Base-by-base conservation (phyloP, 2,113 vertebrate genomes). In the Mustela lutreola region DNA sequence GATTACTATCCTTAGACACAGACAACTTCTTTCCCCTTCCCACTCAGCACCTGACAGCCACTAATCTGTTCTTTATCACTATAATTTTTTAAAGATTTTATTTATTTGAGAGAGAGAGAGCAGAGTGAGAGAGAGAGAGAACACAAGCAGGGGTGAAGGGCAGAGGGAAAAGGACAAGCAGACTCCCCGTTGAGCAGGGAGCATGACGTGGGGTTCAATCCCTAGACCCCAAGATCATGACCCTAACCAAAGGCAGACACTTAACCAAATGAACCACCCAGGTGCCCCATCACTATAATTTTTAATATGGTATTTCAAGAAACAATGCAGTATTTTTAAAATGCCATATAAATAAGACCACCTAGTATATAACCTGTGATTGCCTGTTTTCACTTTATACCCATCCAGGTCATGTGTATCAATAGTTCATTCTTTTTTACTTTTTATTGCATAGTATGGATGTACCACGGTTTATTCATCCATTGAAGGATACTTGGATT, bases 321-420 rank as follows among this genome's bases (percentile, higher is more conserved):
- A 63, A 56, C 26, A 81, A 56, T 62, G n/a, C 14, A 56, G 56
- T 65, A 36, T 83, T 94, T 96, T 7, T 21, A 92, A 82, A 95
- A 53, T 14, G 19, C 56, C 42, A 14, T 33, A 18, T 19, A 67
- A 91, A 45, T 56, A 19, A 7, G 7, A 78, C 39, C 67, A 50
- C 21, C 58, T 2, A 48, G 22, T 31, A 79, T 63, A 19, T 10
- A 80, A 21, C 8, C 24, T 53, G 42, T 89, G 70, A 78, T 36
- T 83, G n/a, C 14, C 16, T 75, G 76, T 92, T 93, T 76, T 45
- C 22, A 90, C 21, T 62, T 73, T 60, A 53, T 15, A 33, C 39
- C 7, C 22, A 50, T 36, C 18, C 5, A 70, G 48, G 2, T 36
- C 63, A 6, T 19, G 21, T 70, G 21, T 56, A 18, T 33, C 26